Conservation (phyloP, 2,113 vertebrate genomes). For the Lepisosteus oculatus region DNA sequence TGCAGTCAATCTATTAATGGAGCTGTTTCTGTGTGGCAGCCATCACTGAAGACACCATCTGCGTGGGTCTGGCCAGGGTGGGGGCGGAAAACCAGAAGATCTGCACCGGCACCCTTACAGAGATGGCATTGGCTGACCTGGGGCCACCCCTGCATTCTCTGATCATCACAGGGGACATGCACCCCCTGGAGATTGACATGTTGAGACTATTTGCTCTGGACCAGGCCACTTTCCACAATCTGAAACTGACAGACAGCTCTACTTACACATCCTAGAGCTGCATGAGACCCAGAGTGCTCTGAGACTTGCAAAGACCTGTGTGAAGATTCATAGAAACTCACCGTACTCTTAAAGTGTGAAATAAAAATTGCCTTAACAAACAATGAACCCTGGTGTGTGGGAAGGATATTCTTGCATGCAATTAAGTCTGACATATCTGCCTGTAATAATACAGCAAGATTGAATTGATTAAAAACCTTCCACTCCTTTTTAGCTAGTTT, state of each 20-base stretch:
- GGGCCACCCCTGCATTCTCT: conserved; percentile 86
- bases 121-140: conserved; percentile 78
- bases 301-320: too few relatives aligned
- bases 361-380: too few relatives aligned
- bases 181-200: conserved; percentile 92
- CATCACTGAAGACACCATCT: conserved; percentile 59
- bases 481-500: too few relatives aligned
- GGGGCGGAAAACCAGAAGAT: conserved; percentile 83
- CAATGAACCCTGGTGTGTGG: too few relatives aligned
- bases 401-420: too few relatives aligned
- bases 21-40: conserved; percentile 35
- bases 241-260: conserved; percentile 54
- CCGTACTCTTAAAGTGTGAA: too few relatives aligned
- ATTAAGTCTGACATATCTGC: too few relatives aligned
- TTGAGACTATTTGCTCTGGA: conserved; percentile 74
- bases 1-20: too few relatives aligned
- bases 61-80: conserved; percentile 77
- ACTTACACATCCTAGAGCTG: conserved; percentile 53
- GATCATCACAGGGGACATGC: conserved; percentile 79
- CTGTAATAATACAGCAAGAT: too few relatives aligned
- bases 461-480: too few relatives aligned
- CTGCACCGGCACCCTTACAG: conserved; percentile 65
- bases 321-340: too few relatives aligned
- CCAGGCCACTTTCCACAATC: conserved; percentile 47
- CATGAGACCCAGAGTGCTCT: too few relatives aligned